Evolutionary conservation across 2,113 vertebrate species (phyloP), one percentile per base, ranked within the genome.

Genomic region (Malurus melanocephalus): DNA sequence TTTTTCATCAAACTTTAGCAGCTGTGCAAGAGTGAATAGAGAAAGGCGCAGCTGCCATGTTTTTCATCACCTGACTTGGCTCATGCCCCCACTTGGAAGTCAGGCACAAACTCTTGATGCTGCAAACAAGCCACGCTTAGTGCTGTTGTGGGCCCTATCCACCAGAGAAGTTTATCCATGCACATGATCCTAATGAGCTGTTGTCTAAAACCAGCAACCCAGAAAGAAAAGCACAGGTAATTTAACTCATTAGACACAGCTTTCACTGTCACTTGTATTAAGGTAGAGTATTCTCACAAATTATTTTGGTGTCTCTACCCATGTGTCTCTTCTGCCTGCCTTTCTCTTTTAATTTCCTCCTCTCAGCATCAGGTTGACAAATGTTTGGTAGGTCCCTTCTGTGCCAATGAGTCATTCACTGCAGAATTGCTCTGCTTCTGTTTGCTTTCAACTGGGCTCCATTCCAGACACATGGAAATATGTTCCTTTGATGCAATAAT

Each of bases 361-460:
- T 88, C 49, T 90, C 57, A 85, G 27, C 42, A 80, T 73, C 51
- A 71, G 49, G 57, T 78, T 90, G 78, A 87, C 46, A 92, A 93
- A 85, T 76, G 32, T 80, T 51, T 85, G 19, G 46, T 90, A 76
- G 40, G 48, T 85, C 35, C 33, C 43, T 87, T 52, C 79, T 87
- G 60, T 59, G 64, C 72, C 75, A 87, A 15, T 91, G 87, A 93
- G 48, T 93, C 89, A 93, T 85, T 80, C 15, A 1, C 65, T 45
- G 53, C 65, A 89, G 85, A 95, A 82, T 87, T 83, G 87, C n/a
- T 71, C 67, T 89, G 64, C 56, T 91, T 77, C 91, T 94, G 30
- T 87, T 90, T 95, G 68, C 64, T 87, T 92, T 92, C 82, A 78
- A 11, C 65, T 85, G 81, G 93, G 87, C 89, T 89, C 4, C 51